Percentiles rank a stretch among this genome's conserved stretches.
These are phyloP conservation scores for Rhagonycha lutea DNA, from an alignment of 2,888 invertebrate genomes.

Conservation along the genomic window DNA sequence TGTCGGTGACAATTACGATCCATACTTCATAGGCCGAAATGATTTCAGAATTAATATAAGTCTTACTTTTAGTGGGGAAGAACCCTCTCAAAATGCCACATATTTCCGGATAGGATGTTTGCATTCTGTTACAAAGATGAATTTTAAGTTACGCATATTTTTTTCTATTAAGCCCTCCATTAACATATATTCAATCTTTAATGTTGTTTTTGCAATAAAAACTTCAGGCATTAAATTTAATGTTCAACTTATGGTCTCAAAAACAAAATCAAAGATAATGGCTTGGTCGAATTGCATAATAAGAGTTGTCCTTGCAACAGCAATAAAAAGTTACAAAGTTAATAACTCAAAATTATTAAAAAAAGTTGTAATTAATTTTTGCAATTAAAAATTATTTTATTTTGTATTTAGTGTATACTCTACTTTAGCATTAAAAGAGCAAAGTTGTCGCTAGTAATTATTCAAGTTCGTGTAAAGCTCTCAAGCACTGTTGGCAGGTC, in stretches of 20 bases:
- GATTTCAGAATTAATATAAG: conserved; percentile 36
- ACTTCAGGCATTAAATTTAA: conserved; percentile 2
- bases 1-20: conserved; percentile 35
- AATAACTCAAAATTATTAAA: background rate
- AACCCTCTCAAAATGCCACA: conserved; percentile 28
- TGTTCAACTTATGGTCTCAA: background rate
- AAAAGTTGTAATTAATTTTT: conserved; percentile 23
- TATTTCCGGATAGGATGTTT: conserved; percentile 37
- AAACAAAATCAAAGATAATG: background rate
- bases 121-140: conserved; percentile 35
- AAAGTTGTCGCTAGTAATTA: conserved; percentile 52
- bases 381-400: conserved; percentile 37
- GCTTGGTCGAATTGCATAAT: background rate
- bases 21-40: conserved; percentile 33
- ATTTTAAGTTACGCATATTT: conserved; percentile 32
- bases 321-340: background rate
- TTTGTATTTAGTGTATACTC: conserved; percentile 48
- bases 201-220: background rate
- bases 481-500: conserved; percentile 48
- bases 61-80: conserved; percentile 29
- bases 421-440: conserved; percentile 45
- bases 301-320: background rate
- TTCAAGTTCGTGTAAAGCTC: conserved; percentile 52
- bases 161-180: conserved; percentile 7
- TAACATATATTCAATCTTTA: background rate